Percentiles rank a stretch among this genome's conserved stretches.
Evolutionary conservation across 1,140 invertebrate genomes (phyloP).

Genomic region (Hyles vespertilio): DNA sequence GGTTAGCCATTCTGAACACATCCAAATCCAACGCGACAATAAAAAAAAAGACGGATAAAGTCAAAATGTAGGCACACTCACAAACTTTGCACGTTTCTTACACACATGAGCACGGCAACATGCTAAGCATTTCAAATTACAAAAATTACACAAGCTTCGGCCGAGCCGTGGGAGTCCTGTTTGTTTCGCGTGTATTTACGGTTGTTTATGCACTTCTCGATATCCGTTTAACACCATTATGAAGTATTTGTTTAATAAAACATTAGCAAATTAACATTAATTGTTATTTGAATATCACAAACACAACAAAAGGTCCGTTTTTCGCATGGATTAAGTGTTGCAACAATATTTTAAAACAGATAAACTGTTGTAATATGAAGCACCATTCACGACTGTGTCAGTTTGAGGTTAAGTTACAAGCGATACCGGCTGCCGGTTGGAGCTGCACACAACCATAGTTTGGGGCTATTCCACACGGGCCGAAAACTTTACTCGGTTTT

Average conservation of each 20-base stretch:
- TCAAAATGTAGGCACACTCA: slow-evolving; percentile 9
- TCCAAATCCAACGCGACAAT: slow-evolving; percentile 16
- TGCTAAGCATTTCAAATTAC: slow-evolving; percentile 15
- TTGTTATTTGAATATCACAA: not conserved
- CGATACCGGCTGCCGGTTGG: slow-evolving; percentile 63
- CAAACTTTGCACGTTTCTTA: slow-evolving; percentile 21
- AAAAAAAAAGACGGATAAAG: slow-evolving; percentile 11
- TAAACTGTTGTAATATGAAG: slow-evolving; percentile 59
- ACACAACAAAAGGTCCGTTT: not conserved
- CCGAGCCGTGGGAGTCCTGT: not conserved
- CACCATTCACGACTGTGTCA: slow-evolving; percentile 68
- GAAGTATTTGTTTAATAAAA: not conserved
- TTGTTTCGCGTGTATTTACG: slow-evolving; percentile 8
- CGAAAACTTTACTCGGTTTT: slow-evolving; percentile 21
- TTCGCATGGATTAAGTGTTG: not conserved
- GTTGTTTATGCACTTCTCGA: slow-evolving; percentile 10
- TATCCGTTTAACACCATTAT: slow-evolving; percentile 25
- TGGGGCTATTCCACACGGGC: slow-evolving; percentile 45
- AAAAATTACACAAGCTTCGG: slow-evolving; percentile 13
- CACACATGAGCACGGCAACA: slow-evolving; percentile 19
- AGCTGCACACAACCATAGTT: slow-evolving; percentile 51
- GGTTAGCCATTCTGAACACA: slow-evolving; percentile 59
- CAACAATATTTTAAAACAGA: slow-evolving; percentile 34
- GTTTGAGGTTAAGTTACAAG: slow-evolving; percentile 73
- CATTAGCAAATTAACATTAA: no score